A percentile compares a stretch with the other conserved stretches of the same genome.
Conservation (phyloP, 2,113 vertebrate genomes). For the Pterophyllum scalare region DNA sequence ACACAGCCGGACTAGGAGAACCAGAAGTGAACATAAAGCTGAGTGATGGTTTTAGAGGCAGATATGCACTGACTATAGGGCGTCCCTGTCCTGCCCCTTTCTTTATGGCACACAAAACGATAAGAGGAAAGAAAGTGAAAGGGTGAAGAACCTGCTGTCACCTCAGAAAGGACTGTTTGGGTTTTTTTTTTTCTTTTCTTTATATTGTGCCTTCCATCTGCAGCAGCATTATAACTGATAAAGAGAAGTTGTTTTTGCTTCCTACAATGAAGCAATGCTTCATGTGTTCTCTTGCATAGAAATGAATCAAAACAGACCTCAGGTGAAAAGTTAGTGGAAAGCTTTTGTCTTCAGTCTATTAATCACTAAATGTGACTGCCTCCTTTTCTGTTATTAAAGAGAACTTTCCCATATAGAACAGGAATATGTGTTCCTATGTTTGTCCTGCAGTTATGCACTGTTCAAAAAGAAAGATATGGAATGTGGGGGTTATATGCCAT, state of each 20-base stretch:
- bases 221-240: not conserved
- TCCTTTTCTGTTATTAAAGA: conserved; percentile 10
- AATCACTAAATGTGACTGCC: not conserved
- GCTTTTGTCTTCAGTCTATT: conserved; percentile 6
- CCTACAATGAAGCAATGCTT: not conserved
- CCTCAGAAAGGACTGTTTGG: not conserved
- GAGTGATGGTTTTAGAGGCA: conserved; percentile 82
- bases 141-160: conserved; percentile 32
- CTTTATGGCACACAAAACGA: conserved; percentile 54
- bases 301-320: not conserved
- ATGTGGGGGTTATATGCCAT: conserved; percentile 75
- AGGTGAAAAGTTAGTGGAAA: conserved; percentile 16
- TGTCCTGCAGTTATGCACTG: conserved; percentile 35
- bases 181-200: not conserved
- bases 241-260: not conserved
- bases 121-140: conserved; percentile 58
- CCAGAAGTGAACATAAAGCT: conserved; percentile 81
- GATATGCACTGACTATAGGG: conserved; percentile 76
- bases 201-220: not conserved
- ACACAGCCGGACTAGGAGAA: conserved; percentile 74
- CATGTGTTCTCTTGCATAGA: not conserved
- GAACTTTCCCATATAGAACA: conserved; percentile 14
- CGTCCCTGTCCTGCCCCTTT: conserved; percentile 51
- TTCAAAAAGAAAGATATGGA: conserved; percentile 52
- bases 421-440: conserved; percentile 56